Conservation (phyloP, 2,888 invertebrate genomes). For the Steromphala cineraria region DNA sequence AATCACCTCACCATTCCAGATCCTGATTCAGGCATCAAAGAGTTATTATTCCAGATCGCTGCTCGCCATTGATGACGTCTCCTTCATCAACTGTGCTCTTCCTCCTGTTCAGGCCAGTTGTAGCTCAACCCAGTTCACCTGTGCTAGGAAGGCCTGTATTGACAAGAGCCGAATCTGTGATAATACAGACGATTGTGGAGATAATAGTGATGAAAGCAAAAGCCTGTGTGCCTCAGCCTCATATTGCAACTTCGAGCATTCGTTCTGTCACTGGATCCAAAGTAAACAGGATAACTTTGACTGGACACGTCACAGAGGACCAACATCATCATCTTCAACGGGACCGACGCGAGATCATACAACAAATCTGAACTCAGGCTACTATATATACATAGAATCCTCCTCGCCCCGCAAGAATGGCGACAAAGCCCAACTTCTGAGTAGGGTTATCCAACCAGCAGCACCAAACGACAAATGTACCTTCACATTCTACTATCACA, state of each 20-base stretch:
- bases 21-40: conserved; percentile 55
- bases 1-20: conserved; percentile 49
- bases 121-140: conserved; percentile 53
- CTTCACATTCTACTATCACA: conserved; percentile 64
- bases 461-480: conserved; percentile 44
- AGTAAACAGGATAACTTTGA: conserved; percentile 60
- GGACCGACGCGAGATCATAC: conserved; percentile 65
- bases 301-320: conserved; percentile 53
- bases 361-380: conserved; percentile 51
- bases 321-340: conserved; percentile 44
- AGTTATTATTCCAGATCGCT: conserved; percentile 53
- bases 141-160: conserved; percentile 62
- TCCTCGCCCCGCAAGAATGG: conserved; percentile 58
- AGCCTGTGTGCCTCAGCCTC: conserved; percentile 38
- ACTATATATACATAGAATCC: conserved; percentile 68
- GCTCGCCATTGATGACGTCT: conserved; percentile 67
- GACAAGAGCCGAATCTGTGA: conserved; percentile 61
- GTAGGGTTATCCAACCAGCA: conserved; percentile 47
- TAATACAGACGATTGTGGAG: conserved; percentile 69
- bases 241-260: conserved; percentile 65
- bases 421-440: conserved; percentile 69
- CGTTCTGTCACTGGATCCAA: conserved; percentile 67
- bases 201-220: conserved; percentile 51
- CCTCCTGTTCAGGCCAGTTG: conserved; percentile 46
- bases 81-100: conserved; percentile 57